These are phyloP conservation scores for Sebastes nivosus DNA, from an alignment of 2,797 vertebrate genomes.

Conservation along the genomic window DNA sequence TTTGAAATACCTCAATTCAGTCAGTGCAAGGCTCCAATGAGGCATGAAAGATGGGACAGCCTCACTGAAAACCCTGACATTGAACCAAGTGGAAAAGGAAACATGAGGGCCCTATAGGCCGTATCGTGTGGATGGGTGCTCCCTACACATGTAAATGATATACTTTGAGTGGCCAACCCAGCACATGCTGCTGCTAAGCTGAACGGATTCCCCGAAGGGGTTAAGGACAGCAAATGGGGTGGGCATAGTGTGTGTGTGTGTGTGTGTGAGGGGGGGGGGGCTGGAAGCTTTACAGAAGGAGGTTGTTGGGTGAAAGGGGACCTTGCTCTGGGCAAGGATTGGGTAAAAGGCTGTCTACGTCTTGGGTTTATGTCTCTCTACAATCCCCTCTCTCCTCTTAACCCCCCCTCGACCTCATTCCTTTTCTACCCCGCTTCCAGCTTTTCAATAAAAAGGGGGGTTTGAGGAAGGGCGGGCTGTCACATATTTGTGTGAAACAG, in stretches of 20 bases:
- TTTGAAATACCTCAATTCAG: constrained; percentile 35
- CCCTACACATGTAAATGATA: constrained; percentile 73
- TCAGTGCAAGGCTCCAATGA: constrained; percentile 26
- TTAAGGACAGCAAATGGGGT: constrained; percentile 46
- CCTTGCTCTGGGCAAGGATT: constrained; percentile 45
- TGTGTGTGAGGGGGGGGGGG: not conserved
- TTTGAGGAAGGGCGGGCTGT: constrained; percentile 3
- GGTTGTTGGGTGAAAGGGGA: constrained; percentile 59
- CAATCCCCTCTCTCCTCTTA: constrained; percentile 35
- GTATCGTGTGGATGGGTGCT: constrained; percentile 14
- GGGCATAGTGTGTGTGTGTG: not conserved
- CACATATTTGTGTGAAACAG: constrained; percentile 56
- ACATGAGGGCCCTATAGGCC: constrained; percentile 49
- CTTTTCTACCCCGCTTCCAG: constrained; percentile 39
- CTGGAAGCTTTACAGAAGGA: constrained; percentile 43
- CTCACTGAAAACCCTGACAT: constrained; percentile 27
- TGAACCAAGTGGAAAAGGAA: constrained; percentile 32
- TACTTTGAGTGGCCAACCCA: constrained; percentile 37
- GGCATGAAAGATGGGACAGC: constrained; percentile 42
- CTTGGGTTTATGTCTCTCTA: constrained; percentile 51
- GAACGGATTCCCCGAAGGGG: constrained; percentile 53
- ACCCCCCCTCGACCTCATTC: constrained; percentile 29
- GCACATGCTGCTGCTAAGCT: constrained; percentile 40
- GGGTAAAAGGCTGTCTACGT: constrained; percentile 53
- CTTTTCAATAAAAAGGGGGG: constrained; percentile 44